phyloP scores from a whole-genome alignment of 2,888 invertebrate species.

The Leucoma salicis region DNA sequence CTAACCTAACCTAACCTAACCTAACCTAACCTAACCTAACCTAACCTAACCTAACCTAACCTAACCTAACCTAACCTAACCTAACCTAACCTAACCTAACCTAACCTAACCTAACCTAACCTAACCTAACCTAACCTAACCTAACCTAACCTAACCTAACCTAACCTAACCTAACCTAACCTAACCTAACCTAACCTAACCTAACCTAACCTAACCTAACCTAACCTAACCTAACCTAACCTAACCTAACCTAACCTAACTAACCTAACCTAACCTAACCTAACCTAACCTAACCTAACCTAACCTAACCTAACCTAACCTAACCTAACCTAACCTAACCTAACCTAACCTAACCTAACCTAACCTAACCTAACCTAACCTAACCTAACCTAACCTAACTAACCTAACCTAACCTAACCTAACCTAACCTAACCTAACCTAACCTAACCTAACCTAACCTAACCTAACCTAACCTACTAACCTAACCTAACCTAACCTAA shows the following conservation, averaged over 20 bases:
- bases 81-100: slow-evolving; percentile 19
- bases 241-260: slow-evolving; percentile 23
- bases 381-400: slow-evolving; percentile 22
- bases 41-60: slow-evolving; percentile 23
- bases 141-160: slow-evolving; percentile 8
- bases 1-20: no score
- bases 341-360: slow-evolving; percentile 22
- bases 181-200: slow-evolving; percentile 18
- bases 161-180: slow-evolving; percentile 9
- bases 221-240: slow-evolving; percentile 20
- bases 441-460: slow-evolving; percentile 16
- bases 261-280: slow-evolving; percentile 23
- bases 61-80: slow-evolving; percentile 20
- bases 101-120: slow-evolving; percentile 14
- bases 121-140: slow-evolving; percentile 15
- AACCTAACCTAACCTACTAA: slow-evolving; percentile 24
- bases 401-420: slow-evolving; percentile 22
- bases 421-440: slow-evolving; percentile 20
- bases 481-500: slow-evolving; percentile 28
- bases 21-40: slow-evolving; percentile 25
- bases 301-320: slow-evolving; percentile 20
- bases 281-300: slow-evolving; percentile 21
- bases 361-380: slow-evolving; percentile 22
- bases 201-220: slow-evolving; percentile 22
- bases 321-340: slow-evolving; percentile 21